Percentiles rank a stretch among this genome's conserved stretches.
phyloP scores from a whole-genome alignment of 1,140 invertebrate species.

The Platorchestia sp. region DNA sequence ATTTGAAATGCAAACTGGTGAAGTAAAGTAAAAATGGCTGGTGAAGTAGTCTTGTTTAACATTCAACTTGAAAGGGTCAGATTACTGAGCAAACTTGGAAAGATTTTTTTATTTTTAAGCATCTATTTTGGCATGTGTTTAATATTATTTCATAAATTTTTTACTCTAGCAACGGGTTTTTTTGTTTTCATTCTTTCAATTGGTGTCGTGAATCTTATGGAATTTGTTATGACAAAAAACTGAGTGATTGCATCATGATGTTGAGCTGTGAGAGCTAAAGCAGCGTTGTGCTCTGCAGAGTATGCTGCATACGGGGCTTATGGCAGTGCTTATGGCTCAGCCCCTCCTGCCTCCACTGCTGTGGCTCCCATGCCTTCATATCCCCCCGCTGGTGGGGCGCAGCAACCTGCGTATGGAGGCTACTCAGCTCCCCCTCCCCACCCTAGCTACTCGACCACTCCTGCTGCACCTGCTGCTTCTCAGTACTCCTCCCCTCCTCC shows the following conservation, averaged over 20 bases:
- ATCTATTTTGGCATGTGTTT: not conserved
- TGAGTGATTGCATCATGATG: not conserved
- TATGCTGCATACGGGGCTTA: conserved; percentile 61
- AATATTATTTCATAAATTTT: not conserved
- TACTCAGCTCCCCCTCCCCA: conserved; percentile 65
- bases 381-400: conserved; percentile 15
- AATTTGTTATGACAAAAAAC: not conserved
- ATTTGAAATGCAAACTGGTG: not conserved
- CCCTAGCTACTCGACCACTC: conserved; percentile 57
- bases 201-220: not conserved
- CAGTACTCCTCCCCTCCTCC: conserved; percentile 61
- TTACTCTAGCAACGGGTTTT: not conserved
- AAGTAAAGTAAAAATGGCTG: too few relatives aligned
- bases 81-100: not conserved
- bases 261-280: not conserved
- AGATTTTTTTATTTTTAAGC: not conserved
- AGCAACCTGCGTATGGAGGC: conserved; percentile 63
- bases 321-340: conserved; percentile 59
- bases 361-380: conserved; percentile 47
- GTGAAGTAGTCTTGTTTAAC: not conserved
- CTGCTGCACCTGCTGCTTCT: conserved; percentile 58
- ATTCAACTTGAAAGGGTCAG: not conserved
- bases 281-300: conserved; percentile 16
- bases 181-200: not conserved
- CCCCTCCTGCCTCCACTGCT: conserved; percentile 62